phyloP scores from a whole-genome alignment of 1,140 invertebrate genomes.

The Drosophila sechellia region DNA sequence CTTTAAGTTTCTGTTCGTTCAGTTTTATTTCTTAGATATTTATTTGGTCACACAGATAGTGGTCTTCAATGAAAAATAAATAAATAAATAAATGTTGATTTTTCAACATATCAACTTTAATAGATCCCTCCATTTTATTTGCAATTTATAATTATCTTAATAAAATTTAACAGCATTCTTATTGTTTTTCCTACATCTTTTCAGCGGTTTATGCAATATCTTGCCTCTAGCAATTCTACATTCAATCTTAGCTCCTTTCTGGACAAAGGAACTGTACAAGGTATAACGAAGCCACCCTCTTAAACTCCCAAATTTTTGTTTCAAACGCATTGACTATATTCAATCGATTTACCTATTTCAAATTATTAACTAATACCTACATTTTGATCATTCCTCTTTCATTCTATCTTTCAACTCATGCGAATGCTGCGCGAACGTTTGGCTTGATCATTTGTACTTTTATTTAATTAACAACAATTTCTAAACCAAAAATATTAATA shows the following conservation, averaged over 20 bases:
- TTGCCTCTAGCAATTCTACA: conserved; percentile 99
- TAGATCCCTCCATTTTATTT: too few relatives aligned
- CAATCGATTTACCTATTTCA: conserved; percentile 5
- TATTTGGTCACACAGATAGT: conserved; percentile 22
- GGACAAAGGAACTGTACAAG: conserved; percentile 98
- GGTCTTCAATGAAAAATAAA: neutral
- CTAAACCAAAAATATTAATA: conserved; percentile 40
- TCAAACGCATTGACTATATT: conserved; percentile 23
- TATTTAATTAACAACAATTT: conserved; percentile 56
- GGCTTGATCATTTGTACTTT: conserved; percentile 61
- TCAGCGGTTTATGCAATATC: conserved; percentile 99
- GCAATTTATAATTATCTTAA: too few relatives aligned
- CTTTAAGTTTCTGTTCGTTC: conserved; percentile 14
- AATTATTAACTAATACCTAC: conserved; percentile 56
- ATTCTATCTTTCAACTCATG: conserved; percentile 34
- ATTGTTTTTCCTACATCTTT: conserved; percentile 85
- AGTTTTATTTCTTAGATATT: conserved; percentile 20
- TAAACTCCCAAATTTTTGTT: conserved; percentile 3
- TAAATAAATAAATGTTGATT: neutral
- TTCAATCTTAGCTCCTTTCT: conserved; percentile 99
- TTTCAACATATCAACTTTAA: too few relatives aligned
- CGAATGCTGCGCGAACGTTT: conserved; percentile 67
- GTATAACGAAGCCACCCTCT: conserved; percentile 85
- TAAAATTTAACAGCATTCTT: too few relatives aligned
- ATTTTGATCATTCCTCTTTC: conserved; percentile 46